Base-by-base conservation (phyloP, 2,797 vertebrate species). In the Melanotaenia pygmaea region DNA sequence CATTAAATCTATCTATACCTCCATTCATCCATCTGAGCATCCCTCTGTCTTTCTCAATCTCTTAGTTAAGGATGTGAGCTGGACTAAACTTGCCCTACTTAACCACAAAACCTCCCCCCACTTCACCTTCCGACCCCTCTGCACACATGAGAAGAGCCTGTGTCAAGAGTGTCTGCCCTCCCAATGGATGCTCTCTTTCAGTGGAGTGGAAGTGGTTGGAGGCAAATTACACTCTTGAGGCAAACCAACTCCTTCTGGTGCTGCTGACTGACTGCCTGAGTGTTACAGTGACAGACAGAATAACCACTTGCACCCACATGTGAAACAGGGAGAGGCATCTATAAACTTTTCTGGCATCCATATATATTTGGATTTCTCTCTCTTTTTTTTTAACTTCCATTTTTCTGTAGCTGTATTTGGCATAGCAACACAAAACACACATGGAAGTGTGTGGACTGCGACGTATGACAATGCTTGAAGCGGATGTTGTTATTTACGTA, bases 191-290 rank as follows among this genome's bases (percentile, higher is more conserved):
- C 76, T 85, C 67, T 76, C 60, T 77, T 82, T 82, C 74, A 84
- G 75, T 45, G 14, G 65, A 80, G 66, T 83, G 83, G 82, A 89
- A 79, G 82, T 81, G 77, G 76, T 85, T 84, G 54, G 54, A 81
- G 84, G 81, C 76, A 74, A 74, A 90, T 79, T 80, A 83, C 68
- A 40, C 73, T 86, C 77, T 18, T 38, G 70, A 74, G 80, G 59
- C 12, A 56, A 2, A 37, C 47, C 10, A 43, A 59, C 62, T 58
- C 73, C 53, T 77, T 70, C 73, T 81, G 80, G 73, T 82, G 71
- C 72, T 79, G 22, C 38, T 47, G 59, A 62, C 61, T 3, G 56
- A 57, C 77, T 68, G 45, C 13, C 53, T 72, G 18, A 3, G 69
- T 64, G 70, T 80, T 63, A 60, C 62, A 68, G 14, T 51, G 71